Conservation (phyloP, 2,797 vertebrate species). For the Myripristis murdjan region DNA sequence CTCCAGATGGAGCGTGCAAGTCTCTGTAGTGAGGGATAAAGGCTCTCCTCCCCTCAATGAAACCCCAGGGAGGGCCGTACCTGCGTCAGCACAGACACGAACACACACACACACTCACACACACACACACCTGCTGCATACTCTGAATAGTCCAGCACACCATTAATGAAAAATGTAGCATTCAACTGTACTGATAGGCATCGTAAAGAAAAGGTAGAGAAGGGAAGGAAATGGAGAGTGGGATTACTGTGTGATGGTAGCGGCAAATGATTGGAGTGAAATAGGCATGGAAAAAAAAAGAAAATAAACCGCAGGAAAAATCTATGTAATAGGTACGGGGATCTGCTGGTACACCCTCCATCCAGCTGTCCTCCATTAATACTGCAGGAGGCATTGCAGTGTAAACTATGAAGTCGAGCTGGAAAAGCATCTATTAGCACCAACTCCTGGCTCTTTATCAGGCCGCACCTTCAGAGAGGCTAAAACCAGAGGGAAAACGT, state of each 20-base stretch:
- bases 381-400: not conserved
- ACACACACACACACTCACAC: not conserved
- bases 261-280: no score
- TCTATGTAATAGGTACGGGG: no score
- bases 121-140: no score
- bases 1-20: conserved; percentile 40
- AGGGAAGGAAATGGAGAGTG: no score
- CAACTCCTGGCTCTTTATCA: no score
- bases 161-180: no score
- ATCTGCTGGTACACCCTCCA: not conserved
- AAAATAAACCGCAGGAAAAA: no score
- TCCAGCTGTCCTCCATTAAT: not conserved
- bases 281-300: no score
- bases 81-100: conserved; percentile 15
- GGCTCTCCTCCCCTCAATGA: conserved; percentile 6
- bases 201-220: no score
- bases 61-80: conserved; percentile 17
- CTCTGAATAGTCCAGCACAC: no score
- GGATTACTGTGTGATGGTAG: no score
- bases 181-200: no score
- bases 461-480: not conserved
- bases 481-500: not conserved
- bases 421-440: not conserved
- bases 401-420: not conserved
- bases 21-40: conserved; percentile 41